Percentiles rank a stretch among this genome's conserved stretches.
Evolutionary conservation across 2,797 vertebrate species (phyloP).

Genomic region (Cichlasoma orientale): DNA sequence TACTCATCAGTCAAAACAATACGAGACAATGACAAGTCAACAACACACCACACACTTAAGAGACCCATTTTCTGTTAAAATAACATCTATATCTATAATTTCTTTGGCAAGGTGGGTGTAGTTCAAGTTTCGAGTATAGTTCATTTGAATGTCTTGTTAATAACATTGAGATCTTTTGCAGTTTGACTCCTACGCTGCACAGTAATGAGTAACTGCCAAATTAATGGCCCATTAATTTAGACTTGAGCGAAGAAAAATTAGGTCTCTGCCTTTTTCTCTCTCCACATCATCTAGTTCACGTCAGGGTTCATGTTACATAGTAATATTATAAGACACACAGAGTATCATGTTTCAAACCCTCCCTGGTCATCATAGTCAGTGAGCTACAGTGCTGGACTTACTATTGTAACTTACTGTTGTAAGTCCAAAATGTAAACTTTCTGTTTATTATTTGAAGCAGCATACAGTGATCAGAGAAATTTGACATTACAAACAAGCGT

Average conservation of each 20-base stretch:
- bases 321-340: not conserved
- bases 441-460: not conserved
- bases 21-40: not conserved
- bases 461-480: not conserved
- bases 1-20: not conserved
- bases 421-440: not conserved
- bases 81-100: not conserved
- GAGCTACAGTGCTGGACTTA: not conserved
- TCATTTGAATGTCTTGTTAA: not conserved
- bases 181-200: not conserved
- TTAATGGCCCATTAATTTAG: slow-evolving; percentile 26
- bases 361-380: not conserved
- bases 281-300: not conserved
- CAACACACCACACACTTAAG: not conserved
- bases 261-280: not conserved
- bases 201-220: slow-evolving; percentile 11
- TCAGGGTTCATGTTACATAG: not conserved
- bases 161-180: not conserved
- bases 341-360: not conserved
- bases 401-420: not conserved
- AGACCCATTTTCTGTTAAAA: not conserved
- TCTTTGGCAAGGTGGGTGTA: not conserved
- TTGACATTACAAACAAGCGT: not conserved
- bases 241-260: not conserved
- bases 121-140: not conserved